A percentile compares a stretch with the other conserved stretches of the same genome.
Evolutionary conservation across 1,140 invertebrate genomes (phyloP).

Genomic region (Drosophila ambigua): DNA sequence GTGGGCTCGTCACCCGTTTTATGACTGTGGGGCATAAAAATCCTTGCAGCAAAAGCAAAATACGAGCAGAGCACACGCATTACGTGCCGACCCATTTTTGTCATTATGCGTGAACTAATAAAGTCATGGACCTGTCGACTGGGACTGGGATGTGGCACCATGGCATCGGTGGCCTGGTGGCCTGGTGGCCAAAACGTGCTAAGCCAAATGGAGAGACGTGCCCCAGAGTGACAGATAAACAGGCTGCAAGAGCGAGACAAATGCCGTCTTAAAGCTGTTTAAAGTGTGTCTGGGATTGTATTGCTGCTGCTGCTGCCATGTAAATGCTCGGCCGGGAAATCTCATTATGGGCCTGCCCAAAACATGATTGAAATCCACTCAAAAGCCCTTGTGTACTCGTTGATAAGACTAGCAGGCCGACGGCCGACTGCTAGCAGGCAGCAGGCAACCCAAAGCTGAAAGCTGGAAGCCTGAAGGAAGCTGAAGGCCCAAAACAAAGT

Average conservation of each 20-base stretch:
- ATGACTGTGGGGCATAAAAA: constrained; percentile 64
- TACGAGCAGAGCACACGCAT: constrained; percentile 69
- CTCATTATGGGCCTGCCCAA: constrained; percentile 48
- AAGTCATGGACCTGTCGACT: constrained; percentile 60
- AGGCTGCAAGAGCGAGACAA: constrained; percentile 19
- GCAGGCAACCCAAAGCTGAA: too few relatives aligned
- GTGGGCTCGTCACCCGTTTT: constrained; percentile 51
- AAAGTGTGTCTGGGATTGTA: constrained; percentile 28
- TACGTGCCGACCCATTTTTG: constrained; percentile 77
- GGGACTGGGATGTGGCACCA: background rate
- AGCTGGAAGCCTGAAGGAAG: too few relatives aligned
- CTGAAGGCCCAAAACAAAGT: too few relatives aligned
- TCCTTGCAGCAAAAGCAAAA: constrained; percentile 69
- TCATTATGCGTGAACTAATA: constrained; percentile 81
- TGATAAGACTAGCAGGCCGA: background rate
- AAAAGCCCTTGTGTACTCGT: constrained; percentile 9
- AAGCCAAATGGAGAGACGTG: constrained; percentile 61
- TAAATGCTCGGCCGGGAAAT: constrained; percentile 22
- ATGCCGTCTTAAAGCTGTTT: constrained; percentile 56
- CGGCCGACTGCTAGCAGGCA: too few relatives aligned
- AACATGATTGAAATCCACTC: constrained; percentile 53
- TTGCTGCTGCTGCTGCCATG: constrained; percentile 13
- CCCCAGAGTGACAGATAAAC: constrained; percentile 28
- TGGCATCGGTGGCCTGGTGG: constrained; percentile 13
- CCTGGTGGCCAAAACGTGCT: constrained; percentile 65